Evolutionary conservation across 2,888 invertebrate species (phyloP), one percentile per base, ranked within the genome.

Genomic region (Campaea margaritaria): DNA sequence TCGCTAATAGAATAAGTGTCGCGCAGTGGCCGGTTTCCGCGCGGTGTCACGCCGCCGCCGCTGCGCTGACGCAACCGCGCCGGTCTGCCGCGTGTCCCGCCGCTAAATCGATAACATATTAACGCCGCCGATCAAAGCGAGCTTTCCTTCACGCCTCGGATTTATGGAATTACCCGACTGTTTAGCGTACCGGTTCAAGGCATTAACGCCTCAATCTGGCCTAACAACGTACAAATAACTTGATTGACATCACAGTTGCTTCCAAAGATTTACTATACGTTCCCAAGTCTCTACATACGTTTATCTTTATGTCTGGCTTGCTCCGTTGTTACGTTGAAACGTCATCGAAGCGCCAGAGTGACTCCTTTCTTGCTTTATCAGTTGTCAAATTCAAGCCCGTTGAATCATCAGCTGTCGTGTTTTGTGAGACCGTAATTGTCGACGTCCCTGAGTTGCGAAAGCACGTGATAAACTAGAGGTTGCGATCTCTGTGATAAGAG

Each of bases 121-220:
- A 88, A 86, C 79, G 75, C 82, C 81, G 67, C 83, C 80, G 89
- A 91, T 91, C 89, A 89, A 89, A 90, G 89, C 78, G 74, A 86
- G 79, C 74, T 85, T 79, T 85, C 78, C 82, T 79, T 78, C 73
- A 74, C 70, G 62, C 67, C 60, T 60, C 69, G 70, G 78, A 82
- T 84, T 85, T 85, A 83, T 81, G 72, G 66, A 73, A 79, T 76
- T 71, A 73, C 72, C 58, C 57, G 69, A 73, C 67, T 68, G 72
- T 70, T 63, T 49, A 50, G 43, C 51, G 38, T 16, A 39, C 28
- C 16, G 43, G 43, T 55, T 55, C 48, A 36, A 38, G 47, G 42
- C 15, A 44, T 51, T 55, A 51, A 52, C 61, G 51, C 72, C 61
- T 69, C 68, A 73, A 70, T 73, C 73, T 63, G 59, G 50, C 50